These are phyloP conservation scores for Cephus rjabovi DNA, from an alignment of 2,888 invertebrate genomes.

Conservation along the genomic window DNA sequence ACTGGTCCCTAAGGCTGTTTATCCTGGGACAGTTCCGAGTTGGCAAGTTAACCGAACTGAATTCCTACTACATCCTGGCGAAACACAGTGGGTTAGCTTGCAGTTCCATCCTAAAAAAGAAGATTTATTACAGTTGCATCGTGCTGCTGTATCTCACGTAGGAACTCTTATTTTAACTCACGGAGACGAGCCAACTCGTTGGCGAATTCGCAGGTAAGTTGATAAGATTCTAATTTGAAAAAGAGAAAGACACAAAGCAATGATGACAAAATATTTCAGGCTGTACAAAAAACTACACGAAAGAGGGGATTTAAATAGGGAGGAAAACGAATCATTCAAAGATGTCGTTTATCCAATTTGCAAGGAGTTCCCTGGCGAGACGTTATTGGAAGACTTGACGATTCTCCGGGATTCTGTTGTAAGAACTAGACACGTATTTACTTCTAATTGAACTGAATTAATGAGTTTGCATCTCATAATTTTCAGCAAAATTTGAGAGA, in stretches of 20 bases:
- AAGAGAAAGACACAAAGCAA: background rate
- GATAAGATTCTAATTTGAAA: slow-evolving; percentile 4
- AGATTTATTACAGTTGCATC: slow-evolving; percentile 63
- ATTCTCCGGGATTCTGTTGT: slow-evolving; percentile 58
- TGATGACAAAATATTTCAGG: slow-evolving; percentile 31
- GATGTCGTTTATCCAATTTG: slow-evolving; percentile 56
- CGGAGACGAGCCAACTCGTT: slow-evolving; percentile 69
- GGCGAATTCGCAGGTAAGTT: slow-evolving; percentile 56
- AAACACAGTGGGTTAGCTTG: slow-evolving; percentile 60
- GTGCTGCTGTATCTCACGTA: slow-evolving; percentile 60
- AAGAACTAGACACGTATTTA: slow-evolving; percentile 17
- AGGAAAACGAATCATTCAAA: slow-evolving; percentile 51
- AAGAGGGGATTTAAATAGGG: slow-evolving; percentile 46
- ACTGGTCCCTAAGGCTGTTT: slow-evolving; percentile 58
- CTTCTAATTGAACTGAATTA: background rate
- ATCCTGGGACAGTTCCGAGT: slow-evolving; percentile 54
- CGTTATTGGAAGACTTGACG: slow-evolving; percentile 48
- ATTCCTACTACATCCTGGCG: slow-evolving; percentile 65
- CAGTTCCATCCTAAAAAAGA: slow-evolving; percentile 68
- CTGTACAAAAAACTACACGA: slow-evolving; percentile 58
- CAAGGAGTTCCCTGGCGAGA: slow-evolving; percentile 56
- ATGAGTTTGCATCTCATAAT: background rate
- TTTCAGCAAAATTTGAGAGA: slow-evolving; percentile 56
- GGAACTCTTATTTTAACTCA: slow-evolving; percentile 68
- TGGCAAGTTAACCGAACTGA: slow-evolving; percentile 66